Percentiles rank a stretch among this genome's conserved stretches.
Conservation (phyloP, 2,797 vertebrate species). For the Gadopsis marmoratus region DNA sequence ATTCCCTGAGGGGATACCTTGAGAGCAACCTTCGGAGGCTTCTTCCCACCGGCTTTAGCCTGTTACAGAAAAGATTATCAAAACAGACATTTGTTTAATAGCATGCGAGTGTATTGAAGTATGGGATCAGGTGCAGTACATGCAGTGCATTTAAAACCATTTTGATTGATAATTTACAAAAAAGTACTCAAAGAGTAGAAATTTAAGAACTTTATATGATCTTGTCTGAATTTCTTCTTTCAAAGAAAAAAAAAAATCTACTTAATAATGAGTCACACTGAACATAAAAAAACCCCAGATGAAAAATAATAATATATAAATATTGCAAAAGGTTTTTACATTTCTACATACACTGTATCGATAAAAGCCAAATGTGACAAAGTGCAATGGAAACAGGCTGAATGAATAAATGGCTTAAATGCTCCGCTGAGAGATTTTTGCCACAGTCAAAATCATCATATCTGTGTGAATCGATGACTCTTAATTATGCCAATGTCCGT, state of each 20-base stretch:
- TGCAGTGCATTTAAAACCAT: background rate
- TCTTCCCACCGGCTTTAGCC: slow-evolving; percentile 95
- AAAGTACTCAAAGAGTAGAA: too few relatives aligned
- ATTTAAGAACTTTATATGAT: too few relatives aligned
- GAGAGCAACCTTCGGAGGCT: slow-evolving; percentile 92
- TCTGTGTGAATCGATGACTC: too few relatives aligned
- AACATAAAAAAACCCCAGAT: too few relatives aligned
- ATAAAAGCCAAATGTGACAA: background rate
- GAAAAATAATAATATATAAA: background rate
- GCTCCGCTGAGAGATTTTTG: too few relatives aligned
- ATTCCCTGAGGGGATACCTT: slow-evolving; percentile 94
- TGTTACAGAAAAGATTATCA: slow-evolving; percentile 58
- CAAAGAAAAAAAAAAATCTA: too few relatives aligned
- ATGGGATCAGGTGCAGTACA: background rate
- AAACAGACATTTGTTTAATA: background rate
- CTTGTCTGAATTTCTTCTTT: too few relatives aligned
- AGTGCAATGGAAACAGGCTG: background rate
- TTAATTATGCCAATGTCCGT: too few relatives aligned
- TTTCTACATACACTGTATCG: background rate
- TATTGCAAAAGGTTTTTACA: background rate
- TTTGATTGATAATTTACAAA: background rate
- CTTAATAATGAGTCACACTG: too few relatives aligned
- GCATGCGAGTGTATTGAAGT: background rate
- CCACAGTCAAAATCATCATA: too few relatives aligned
- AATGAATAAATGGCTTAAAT: background rate